phyloP scores from a whole-genome alignment of 1,140 invertebrate genomes.

The Philotrypesis tridentata region DNA sequence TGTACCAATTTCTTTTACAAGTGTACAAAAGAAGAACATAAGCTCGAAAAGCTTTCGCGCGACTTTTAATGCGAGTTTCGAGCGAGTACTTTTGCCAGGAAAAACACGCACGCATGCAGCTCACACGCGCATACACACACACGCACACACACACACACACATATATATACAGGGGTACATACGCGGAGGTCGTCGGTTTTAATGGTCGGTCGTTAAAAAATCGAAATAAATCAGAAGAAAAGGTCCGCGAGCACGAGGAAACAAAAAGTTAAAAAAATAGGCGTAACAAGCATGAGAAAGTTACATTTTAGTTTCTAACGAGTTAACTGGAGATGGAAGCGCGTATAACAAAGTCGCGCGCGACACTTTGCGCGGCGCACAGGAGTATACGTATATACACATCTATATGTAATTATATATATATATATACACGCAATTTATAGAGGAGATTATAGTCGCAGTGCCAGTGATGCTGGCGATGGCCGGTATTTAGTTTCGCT shows the following conservation, averaged over 20 bases:
- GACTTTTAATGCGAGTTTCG: no score
- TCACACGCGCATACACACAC: no score
- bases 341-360: slow-evolving; percentile 37
- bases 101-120: no score
- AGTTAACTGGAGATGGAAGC: slow-evolving; percentile 49
- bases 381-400: background rate
- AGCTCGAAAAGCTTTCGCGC: no score
- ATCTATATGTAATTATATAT: background rate
- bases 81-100: no score
- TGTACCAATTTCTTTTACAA: no score
- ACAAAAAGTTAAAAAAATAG: slow-evolving; percentile 5
- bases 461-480: background rate
- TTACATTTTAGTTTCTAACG: slow-evolving; percentile 38
- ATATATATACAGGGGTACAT: no score
- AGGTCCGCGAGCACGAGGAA: background rate
- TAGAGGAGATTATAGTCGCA: background rate
- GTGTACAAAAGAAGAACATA: no score
- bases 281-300: slow-evolving; percentile 29
- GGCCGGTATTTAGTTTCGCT: background rate
- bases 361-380: background rate
- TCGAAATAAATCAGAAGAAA: background rate
- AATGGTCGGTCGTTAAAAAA: slow-evolving; percentile 16
- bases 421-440: no score
- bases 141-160: no score
- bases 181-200: background rate